Evolutionary conservation across 2,113 vertebrate genomes (phyloP).

Genomic region (Orycteropus afer): DNA sequence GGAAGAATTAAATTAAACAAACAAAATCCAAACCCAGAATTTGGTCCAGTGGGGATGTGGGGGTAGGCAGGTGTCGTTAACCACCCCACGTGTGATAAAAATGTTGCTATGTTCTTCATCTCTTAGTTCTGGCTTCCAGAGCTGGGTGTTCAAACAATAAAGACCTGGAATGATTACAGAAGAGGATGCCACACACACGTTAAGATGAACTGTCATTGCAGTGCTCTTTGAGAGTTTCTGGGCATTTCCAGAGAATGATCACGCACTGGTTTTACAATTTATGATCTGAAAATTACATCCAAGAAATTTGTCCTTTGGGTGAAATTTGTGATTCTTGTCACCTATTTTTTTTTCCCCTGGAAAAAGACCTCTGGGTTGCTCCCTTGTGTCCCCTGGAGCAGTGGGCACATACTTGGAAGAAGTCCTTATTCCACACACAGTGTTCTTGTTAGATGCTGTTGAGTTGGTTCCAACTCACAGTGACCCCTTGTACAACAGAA

Average conservation of each 20-base stretch:
- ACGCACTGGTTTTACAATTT: fast-evolving
- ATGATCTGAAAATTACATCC: neutral
- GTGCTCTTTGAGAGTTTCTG: neutral
- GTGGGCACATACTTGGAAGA: neutral
- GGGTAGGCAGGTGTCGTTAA: fast-evolving
- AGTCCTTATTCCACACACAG: neutral
- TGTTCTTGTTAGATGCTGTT: no score
- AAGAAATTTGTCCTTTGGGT: neutral
- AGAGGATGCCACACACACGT: fast-evolving
- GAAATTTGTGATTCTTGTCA: neutral
- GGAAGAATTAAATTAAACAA: neutral
- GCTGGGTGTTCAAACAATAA: fast-evolving
- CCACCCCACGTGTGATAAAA: fast-evolving
- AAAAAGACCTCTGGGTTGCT: fast-evolving
- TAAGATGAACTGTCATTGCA: fast-evolving
- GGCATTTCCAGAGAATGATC: neutral
- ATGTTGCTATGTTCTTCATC: fast-evolving
- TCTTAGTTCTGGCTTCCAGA: neutral
- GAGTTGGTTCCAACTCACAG: no score
- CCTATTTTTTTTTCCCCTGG: neutral
- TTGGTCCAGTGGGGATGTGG: fast-evolving
- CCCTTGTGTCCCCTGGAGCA: fast-evolving
- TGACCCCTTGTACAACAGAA: no score
- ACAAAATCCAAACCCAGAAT: neutral
- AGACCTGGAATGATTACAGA: neutral